Evolutionary conservation across 1,140 invertebrate genomes (phyloP), one percentile per base, ranked within the genome.

Genomic region (Monochamus saltuarius): DNA sequence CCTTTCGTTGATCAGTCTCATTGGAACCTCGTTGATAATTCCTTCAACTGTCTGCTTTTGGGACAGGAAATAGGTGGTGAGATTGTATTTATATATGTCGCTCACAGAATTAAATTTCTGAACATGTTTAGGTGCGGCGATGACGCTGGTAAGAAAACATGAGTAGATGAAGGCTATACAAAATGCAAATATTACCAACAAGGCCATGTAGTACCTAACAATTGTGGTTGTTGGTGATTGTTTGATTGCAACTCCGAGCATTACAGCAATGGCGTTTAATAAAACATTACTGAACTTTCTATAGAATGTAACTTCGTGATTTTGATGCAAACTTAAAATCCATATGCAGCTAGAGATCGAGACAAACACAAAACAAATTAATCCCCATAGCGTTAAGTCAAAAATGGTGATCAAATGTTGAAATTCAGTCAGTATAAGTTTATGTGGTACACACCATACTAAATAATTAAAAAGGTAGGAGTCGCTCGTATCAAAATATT

Each of bases 381-480:
- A 38, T 17, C 42, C 13, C 52, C 52, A 55, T 0, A 40, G 38
- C 10, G 10, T 17, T 29, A n/a, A 11, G 22, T 11, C 13, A 13
- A 55, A 42, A 22, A 55, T 55, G 19, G 7, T 19, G 17, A 55
- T 43, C 38, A 55, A n/a, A 7, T 38, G 40, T 29, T 14, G 22
- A 16, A 55, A 22, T 7, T 40, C 52, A 19, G 29, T 17, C n/a
- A 16, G 11, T 7, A 42, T 42, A n/a, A n/a, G 52, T 29, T 55
- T 19, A 14, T 55, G 52, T 39, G 52, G 39, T 17, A 43, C 39
- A 34, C 52, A 55, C 52, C 52, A 55, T 22, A 55, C 17, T 0
- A 55, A 10, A 55, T 38, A 22, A 2, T 55, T 40, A 29, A 42
- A 40, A 16, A 55, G 42, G 43, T 42, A 55, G 9, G 52, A 42